Evolutionary conservation across 1,140 invertebrate species (phyloP).

Genomic region (Cotesia vestalis): DNA sequence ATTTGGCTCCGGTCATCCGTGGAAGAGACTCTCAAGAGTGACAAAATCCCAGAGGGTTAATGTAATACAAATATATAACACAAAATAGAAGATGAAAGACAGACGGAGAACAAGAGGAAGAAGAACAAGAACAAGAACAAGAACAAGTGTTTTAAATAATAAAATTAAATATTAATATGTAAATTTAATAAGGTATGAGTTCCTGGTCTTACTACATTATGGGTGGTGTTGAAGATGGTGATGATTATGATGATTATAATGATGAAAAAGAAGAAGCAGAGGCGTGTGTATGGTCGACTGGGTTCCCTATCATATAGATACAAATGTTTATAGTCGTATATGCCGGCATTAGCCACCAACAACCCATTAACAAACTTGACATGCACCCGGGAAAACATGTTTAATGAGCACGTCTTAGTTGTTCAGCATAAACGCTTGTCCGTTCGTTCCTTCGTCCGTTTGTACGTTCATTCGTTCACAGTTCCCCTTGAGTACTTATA

Average conservation of each 20-base stretch:
- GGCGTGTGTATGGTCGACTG: constrained; percentile 25
- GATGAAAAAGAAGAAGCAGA: neutral
- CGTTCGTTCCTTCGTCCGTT: no score
- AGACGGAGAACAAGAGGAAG: neutral
- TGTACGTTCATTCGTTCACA: neutral
- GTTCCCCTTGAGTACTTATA: constrained; percentile 43
- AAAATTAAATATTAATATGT: neutral
- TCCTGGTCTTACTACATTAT: no score
- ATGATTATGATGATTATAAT: neutral
- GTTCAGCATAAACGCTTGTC: constrained; percentile 46
- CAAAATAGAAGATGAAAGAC: neutral
- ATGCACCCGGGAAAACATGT: constrained; percentile 47
- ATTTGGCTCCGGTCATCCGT: constrained; percentile 2
- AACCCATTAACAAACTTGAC: constrained; percentile 47
- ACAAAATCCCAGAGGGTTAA: neutral
- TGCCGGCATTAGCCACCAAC: constrained; percentile 36
- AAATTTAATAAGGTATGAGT: no score
- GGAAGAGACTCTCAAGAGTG: neutral
- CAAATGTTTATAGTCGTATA: neutral
- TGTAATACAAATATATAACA: no score
- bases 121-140: neutral
- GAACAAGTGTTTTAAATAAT: neutral
- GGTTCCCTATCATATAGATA: constrained; percentile 34
- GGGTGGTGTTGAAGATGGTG: neutral
- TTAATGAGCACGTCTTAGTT: constrained; percentile 58